Evolutionary conservation across 2,113 vertebrate genomes (phyloP).

Genomic region (Aplodontia rufa): DNA sequence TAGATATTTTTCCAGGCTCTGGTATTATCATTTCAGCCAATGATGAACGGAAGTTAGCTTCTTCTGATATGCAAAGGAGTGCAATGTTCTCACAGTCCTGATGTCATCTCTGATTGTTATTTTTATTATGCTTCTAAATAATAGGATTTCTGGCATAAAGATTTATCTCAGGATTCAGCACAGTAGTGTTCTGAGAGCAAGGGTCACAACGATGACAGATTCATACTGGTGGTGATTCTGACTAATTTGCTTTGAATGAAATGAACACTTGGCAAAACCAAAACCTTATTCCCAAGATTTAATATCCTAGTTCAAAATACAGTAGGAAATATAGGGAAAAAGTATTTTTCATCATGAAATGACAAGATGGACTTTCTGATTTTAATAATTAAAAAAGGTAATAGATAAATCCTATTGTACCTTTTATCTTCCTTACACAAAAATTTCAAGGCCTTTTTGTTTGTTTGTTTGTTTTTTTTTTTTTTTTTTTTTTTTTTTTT

Average conservation of each 20-base stretch:
- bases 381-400: background rate
- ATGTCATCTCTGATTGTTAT: constrained; percentile 84
- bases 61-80: constrained; percentile 80
- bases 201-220: constrained; percentile 78
- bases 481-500: background rate
- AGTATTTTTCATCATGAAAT: background rate
- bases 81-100: constrained; percentile 65
- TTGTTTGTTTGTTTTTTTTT: no score
- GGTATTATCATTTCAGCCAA: constrained; percentile 48
- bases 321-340: background rate
- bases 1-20: background rate
- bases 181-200: constrained; percentile 76
- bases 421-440: background rate
- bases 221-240: constrained; percentile 80
- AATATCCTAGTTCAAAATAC: constrained; percentile 35
- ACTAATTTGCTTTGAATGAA: constrained; percentile 83
- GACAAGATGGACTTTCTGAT: background rate
- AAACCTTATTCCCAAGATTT: constrained; percentile 52
- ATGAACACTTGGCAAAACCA: constrained; percentile 72
- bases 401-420: background rate
- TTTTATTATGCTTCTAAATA: constrained; percentile 82
- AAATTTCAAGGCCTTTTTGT: background rate
- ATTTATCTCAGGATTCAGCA: constrained; percentile 84
- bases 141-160: constrained; percentile 81
- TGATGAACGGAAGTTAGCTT: constrained; percentile 79